Evolutionary conservation across 1,140 invertebrate genomes (phyloP).

Genomic region (Ephestia elutella): DNA sequence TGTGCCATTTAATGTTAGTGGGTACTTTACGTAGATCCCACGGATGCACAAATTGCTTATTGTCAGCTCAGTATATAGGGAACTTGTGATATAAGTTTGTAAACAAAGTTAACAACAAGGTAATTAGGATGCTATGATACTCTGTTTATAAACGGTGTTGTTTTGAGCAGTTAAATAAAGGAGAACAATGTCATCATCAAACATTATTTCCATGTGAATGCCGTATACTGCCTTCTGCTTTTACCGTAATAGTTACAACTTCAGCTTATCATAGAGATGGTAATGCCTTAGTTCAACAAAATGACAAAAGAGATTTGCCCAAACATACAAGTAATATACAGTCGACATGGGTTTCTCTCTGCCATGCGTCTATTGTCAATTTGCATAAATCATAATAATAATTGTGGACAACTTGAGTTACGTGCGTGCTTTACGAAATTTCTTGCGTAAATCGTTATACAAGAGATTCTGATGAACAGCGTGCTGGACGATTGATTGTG

Average conservation of each 20-base stretch:
- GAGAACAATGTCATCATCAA: too few relatives aligned
- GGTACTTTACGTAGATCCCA: too few relatives aligned
- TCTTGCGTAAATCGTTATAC: slow-evolving; percentile 18
- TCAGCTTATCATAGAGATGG: not conserved
- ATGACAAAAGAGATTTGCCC: not conserved
- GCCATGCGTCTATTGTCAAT: slow-evolving; percentile 12
- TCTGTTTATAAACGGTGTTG: too few relatives aligned
- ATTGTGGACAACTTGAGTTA: slow-evolving; percentile 13
- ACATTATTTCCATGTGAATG: too few relatives aligned
- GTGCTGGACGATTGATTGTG: slow-evolving; percentile 1
- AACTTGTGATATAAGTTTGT: too few relatives aligned
- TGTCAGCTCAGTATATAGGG: too few relatives aligned
- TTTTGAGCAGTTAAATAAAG: too few relatives aligned
- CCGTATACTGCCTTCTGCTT: not conserved
- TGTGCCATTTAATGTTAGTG: too few relatives aligned
- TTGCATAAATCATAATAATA: slow-evolving; percentile 24
- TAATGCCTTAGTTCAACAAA: not conserved
- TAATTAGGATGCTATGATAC: too few relatives aligned
- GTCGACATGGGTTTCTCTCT: not conserved
- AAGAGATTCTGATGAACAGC: slow-evolving; percentile 11
- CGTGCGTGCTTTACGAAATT: slow-evolving; percentile 11
- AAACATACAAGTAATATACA: not conserved
- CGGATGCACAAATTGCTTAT: too few relatives aligned
- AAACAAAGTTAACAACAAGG: too few relatives aligned
- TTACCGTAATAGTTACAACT: not conserved